These are phyloP conservation scores for Sesia bembeciformis DNA, from an alignment of 2,888 invertebrate genomes.

Conservation along the genomic window DNA sequence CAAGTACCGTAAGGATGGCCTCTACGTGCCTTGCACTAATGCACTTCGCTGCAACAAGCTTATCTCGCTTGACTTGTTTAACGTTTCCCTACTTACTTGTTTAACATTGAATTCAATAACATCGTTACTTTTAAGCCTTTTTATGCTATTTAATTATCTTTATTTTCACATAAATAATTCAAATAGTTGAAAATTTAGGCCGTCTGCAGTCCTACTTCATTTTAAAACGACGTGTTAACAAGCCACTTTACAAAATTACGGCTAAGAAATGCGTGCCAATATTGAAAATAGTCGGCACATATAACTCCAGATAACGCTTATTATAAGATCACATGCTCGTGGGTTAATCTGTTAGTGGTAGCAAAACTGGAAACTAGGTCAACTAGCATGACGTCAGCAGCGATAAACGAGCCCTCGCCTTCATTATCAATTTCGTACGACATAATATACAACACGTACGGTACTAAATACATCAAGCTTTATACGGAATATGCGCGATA, in stretches of 20 bases:
- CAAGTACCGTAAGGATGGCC: conserved; percentile 48
- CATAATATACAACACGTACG: conserved; percentile 1
- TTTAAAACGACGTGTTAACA: background rate
- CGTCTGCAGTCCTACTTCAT: background rate
- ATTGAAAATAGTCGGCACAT: conserved; percentile 30
- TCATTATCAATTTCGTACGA: conserved; percentile 59
- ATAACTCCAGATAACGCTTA: conserved; percentile 4
- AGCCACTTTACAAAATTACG: background rate
- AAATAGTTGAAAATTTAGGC: background rate
- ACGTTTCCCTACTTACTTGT: conserved; percentile 23
- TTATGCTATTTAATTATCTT: too few relatives aligned
- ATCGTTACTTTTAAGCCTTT: too few relatives aligned
- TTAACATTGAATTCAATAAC: too few relatives aligned
- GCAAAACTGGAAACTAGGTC: conserved; percentile 65
- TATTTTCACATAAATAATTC: too few relatives aligned
- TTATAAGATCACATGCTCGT: conserved; percentile 9
- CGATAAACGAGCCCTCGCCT: conserved; percentile 60
- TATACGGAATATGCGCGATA: background rate
- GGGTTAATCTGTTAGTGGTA: conserved; percentile 48
- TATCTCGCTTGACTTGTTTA: conserved; percentile 23
- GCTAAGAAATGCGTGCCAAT: conserved; percentile 8
- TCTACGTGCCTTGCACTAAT: conserved; percentile 22
- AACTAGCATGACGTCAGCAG: conserved; percentile 49
- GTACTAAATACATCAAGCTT: background rate
- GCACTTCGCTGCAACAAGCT: conserved; percentile 11